These are phyloP conservation scores for Chlamydotis undulata DNA, from an alignment of 2,113 vertebrate species.

Conservation along the genomic window DNA sequence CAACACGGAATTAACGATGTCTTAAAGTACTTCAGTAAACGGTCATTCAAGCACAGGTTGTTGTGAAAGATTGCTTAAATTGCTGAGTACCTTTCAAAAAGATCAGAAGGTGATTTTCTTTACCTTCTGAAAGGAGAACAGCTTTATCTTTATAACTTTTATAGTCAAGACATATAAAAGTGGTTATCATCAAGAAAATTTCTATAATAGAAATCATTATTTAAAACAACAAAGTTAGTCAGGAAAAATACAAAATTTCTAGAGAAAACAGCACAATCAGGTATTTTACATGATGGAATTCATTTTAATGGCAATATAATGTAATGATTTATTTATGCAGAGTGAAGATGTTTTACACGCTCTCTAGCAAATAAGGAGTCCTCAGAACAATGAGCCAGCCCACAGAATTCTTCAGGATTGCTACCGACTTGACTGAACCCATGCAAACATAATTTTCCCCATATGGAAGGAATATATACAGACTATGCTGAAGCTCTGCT, in stretches of 20 bases:
- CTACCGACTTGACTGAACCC: slow-evolving; percentile 39
- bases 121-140: neutral
- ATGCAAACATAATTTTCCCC: slow-evolving; percentile 7
- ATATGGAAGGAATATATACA: slow-evolving; percentile 16
- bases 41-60: neutral
- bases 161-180: neutral
- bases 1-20: neutral
- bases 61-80: neutral
- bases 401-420: slow-evolving; percentile 27
- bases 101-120: neutral
- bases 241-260: neutral
- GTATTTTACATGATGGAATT: neutral
- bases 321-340: neutral
- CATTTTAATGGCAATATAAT: neutral
- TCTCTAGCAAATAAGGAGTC: neutral
- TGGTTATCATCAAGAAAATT: neutral
- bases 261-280: neutral
- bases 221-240: neutral
- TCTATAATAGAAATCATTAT: neutral
- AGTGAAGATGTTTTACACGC: neutral
- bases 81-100: neutral
- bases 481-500: neutral
- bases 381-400: slow-evolving; percentile 6
- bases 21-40: neutral
- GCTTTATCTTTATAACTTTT: neutral